Percentiles rank a stretch among this genome's conserved stretches.
Evolutionary conservation across 2,113 vertebrate genomes (phyloP).

Genomic region (Theristicus caerulescens): DNA sequence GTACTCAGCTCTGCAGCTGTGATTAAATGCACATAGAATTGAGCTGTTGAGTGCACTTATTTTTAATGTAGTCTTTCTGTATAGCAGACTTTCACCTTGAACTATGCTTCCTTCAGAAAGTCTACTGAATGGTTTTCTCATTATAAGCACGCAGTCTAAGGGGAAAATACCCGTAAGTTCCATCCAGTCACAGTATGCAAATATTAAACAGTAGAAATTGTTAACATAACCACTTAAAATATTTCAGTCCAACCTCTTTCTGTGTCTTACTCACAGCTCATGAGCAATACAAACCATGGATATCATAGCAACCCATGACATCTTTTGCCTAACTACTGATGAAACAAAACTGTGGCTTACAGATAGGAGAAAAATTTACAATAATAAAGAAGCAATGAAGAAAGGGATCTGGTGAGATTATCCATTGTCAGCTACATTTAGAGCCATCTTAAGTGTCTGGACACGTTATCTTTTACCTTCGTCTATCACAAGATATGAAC

Average conservation of each 20-base stretch:
- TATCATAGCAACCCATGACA: background rate
- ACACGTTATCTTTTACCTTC: background rate
- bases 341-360: background rate
- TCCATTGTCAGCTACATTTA: background rate
- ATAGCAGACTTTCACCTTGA: background rate
- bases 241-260: background rate
- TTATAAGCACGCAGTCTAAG: background rate
- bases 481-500: background rate
- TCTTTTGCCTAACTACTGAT: background rate
- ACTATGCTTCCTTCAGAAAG: background rate
- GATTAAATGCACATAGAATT: background rate
- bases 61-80: background rate
- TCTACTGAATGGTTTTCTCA: background rate
- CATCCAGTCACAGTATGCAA: background rate
- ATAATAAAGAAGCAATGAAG: background rate
- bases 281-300: background rate
- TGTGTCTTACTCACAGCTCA: background rate
- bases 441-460: background rate
- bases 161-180: background rate
- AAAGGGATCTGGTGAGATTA: background rate
- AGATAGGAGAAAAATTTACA: background rate
- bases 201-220: background rate
- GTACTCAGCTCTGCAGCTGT: background rate
- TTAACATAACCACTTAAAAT: background rate
- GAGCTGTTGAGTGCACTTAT: background rate